These are phyloP conservation scores for Ctenosaura bakeri DNA, from an alignment of 2,797 vertebrate genomes.

Conservation along the genomic window DNA sequence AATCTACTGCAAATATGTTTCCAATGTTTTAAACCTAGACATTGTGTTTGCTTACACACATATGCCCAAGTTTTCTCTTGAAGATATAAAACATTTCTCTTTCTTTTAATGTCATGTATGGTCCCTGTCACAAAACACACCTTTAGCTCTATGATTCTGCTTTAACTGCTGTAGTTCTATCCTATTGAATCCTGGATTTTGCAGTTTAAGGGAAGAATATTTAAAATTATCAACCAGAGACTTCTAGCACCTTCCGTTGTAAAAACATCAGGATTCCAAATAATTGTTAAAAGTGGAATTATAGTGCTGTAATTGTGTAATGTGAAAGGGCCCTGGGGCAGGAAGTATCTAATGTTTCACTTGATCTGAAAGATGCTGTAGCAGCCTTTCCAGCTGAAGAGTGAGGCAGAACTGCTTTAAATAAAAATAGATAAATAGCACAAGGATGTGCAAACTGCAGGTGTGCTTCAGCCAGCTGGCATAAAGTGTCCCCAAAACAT, in stretches of 20 bases:
- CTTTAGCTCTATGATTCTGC: too few relatives aligned
- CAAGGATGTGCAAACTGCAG: neutral
- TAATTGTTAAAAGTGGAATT: too few relatives aligned
- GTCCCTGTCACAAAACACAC: too few relatives aligned
- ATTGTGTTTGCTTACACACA: neutral
- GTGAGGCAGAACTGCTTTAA: neutral
- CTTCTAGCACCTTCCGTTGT: too few relatives aligned
- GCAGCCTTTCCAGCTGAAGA: neutral
- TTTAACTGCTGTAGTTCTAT: too few relatives aligned
- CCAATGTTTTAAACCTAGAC: too few relatives aligned
- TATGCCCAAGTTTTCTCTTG: neutral
- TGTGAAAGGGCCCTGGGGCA: neutral
- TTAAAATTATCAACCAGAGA: too few relatives aligned
- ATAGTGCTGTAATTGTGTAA: too few relatives aligned
- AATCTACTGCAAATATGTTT: too few relatives aligned
- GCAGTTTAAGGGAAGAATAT: too few relatives aligned
- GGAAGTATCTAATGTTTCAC: neutral
- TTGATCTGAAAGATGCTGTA: neutral
- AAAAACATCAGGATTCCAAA: too few relatives aligned
- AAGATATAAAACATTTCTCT: neutral
- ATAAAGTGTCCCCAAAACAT: neutral
- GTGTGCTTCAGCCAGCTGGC: neutral
- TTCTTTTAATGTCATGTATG: neutral
- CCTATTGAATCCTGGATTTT: too few relatives aligned
- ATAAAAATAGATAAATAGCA: neutral